Conservation (phyloP, 2,797 vertebrate genomes). For the Phataginus tetradactyla region DNA sequence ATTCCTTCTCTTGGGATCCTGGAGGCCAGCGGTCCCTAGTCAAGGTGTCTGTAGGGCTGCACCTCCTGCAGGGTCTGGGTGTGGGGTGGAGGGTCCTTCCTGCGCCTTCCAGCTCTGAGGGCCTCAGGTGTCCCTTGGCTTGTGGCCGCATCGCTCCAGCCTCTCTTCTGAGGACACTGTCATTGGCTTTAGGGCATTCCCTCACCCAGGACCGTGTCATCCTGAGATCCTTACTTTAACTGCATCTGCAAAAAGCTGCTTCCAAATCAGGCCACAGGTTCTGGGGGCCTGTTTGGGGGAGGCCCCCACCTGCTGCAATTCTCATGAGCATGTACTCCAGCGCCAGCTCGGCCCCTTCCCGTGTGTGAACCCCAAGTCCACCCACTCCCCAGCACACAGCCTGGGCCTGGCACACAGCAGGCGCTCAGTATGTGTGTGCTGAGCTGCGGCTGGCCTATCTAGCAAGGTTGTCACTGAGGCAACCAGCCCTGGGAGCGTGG, state of each 20-base stretch:
- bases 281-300: accelerated
- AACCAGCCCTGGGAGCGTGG: not conserved
- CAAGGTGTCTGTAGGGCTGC: accelerated
- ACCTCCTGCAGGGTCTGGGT: too few species aligned
- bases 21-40: not conserved
- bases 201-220: accelerated
- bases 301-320: accelerated
- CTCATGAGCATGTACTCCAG: accelerated
- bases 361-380: accelerated
- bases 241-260: accelerated
- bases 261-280: not conserved
- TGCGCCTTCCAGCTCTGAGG: too few species aligned
- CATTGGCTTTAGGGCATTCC: accelerated
- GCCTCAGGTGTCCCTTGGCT: not conserved
- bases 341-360: accelerated
- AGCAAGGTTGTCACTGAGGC: not conserved
- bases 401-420: not conserved
- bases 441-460: accelerated
- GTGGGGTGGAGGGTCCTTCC: not conserved
- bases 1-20: not conserved
- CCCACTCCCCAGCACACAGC: accelerated
- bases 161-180: not conserved
- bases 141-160: accelerated
- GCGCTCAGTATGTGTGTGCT: accelerated
- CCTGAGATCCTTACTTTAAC: accelerated